Conservation (phyloP, 2,113 vertebrate genomes). For the Azemiops feae region DNA sequence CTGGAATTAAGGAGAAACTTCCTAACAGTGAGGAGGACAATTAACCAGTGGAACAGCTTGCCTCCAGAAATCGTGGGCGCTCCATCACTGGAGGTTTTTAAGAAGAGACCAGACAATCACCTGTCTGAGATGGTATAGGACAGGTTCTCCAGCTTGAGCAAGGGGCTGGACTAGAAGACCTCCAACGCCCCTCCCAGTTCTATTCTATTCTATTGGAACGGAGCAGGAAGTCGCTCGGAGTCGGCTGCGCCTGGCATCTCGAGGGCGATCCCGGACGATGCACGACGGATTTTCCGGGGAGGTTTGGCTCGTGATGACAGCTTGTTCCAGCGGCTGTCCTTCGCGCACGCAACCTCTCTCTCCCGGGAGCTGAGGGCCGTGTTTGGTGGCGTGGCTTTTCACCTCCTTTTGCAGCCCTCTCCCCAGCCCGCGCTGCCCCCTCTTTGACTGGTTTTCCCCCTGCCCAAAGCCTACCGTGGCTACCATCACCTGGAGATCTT, state of each 20-base stretch:
- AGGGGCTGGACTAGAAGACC: no score
- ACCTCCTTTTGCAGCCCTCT: neutral
- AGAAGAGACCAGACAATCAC: no score
- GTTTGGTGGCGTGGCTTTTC: neutral
- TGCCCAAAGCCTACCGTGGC: conserved; percentile 39
- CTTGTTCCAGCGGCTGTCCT: no score
- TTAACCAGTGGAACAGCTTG: no score
- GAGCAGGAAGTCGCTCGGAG: neutral
- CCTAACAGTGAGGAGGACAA: no score
- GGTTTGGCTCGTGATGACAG: neutral
- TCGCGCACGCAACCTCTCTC: neutral
- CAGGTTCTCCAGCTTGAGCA: no score
- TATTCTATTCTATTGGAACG: neutral
- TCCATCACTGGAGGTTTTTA: no score
- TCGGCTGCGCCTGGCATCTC: neutral
- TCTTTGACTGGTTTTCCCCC: no score
- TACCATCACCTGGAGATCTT: neutral
- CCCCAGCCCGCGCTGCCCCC: neutral
- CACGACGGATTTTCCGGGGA: neutral
- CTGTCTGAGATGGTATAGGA: no score
- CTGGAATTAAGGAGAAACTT: no score
- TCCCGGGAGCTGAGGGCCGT: neutral
- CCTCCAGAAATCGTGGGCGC: no score
- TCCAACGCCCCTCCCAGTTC: no score
- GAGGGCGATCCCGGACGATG: neutral